Base-by-base conservation (phyloP, 2,113 vertebrate genomes). In the Numida meleagris region DNA sequence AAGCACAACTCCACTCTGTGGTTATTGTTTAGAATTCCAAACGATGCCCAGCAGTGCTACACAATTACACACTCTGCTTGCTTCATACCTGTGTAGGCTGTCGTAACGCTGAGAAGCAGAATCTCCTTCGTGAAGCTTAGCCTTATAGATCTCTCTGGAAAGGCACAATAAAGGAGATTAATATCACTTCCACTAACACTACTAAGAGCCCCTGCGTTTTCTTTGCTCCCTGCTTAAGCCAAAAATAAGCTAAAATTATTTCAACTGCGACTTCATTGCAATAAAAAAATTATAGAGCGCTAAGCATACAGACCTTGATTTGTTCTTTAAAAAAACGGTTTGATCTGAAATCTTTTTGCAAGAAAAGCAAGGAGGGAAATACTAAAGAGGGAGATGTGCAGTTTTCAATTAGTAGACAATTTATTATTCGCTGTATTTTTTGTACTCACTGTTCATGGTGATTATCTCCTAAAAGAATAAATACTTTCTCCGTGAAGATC, bases 41-140 rank as follows among this genome's bases (percentile, higher is more conserved):
- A 27, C 9, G 24, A 14, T 66, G 42, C 31, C 72, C 71, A 36
- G 14, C 34, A 11, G 19, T 67, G 21, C 20, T n/a, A 40, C 34
- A 4, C 4, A 4, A 46, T 65, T 34, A 45, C 5, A 67, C 20
- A 42, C 17, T 34, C n/a, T 48, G 27, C 16, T 74, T 61, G 34
- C 8, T 73, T 40, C 61, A 4, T 97, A 99, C 99, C 99, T 98
- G 99, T 99, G 91, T 99, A 99, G 20, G 98, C 99, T 29, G 99
- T 99, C 31, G 98, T 98, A 17, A 98, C 4, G 58, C 99, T 99
- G 33, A 99, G 98, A 27, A 99, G 97, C 81, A 99, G 93, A 98
- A 99, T 99, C 94, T 99, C 98, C 85, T 98, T 99, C 89, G 99
- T 99, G 88, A 98, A 93, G 27, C 98, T 98, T 46, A 99, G 88